Percentiles rank a stretch among this genome's conserved stretches.
Evolutionary conservation across 2,113 vertebrate genomes (phyloP).

Genomic region (Synodontis membranacea): DNA sequence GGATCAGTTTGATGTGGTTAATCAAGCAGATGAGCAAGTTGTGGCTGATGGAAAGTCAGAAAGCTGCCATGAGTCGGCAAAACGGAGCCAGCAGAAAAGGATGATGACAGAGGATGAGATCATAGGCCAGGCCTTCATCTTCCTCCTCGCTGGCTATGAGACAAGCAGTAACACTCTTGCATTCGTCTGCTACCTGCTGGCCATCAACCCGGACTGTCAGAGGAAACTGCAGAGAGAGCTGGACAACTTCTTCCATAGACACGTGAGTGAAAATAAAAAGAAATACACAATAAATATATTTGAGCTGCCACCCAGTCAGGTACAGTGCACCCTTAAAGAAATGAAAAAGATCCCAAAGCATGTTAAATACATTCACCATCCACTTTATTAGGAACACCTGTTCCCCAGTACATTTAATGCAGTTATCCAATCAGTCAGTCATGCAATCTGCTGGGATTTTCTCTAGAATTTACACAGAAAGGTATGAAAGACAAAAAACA

Average conservation of each 20-base stretch:
- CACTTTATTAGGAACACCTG: not conserved
- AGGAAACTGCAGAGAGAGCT: constrained; percentile 80
- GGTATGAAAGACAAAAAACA: too few relatives aligned
- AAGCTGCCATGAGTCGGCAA: not conserved
- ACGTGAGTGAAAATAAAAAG: constrained; percentile 75
- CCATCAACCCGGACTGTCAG: constrained; percentile 83
- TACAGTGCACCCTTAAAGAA: constrained; percentile 54
- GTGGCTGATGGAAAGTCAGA: not conserved
- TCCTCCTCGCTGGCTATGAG: constrained; percentile 89
- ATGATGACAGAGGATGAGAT: constrained; percentile 85
- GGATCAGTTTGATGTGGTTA: constrained; percentile 67
- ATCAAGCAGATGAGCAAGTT: constrained; percentile 53
- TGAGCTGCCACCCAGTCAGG: constrained; percentile 82
- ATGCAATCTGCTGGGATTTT: too few relatives aligned
- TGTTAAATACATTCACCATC: too few relatives aligned
- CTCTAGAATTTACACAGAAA: too few relatives aligned
- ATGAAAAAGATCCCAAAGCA: too few relatives aligned
- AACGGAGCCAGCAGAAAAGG: constrained; percentile 57
- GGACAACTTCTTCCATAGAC: constrained; percentile 77
- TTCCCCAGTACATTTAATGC: too few relatives aligned
- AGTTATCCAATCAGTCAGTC: too few relatives aligned
- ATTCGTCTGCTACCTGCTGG: constrained; percentile 87
- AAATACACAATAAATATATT: too few relatives aligned
- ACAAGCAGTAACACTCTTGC: constrained; percentile 83
- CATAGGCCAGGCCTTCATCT: constrained; percentile 87